phyloP scores from a whole-genome alignment of 2,113 vertebrate species.

The Alectura lathami region DNA sequence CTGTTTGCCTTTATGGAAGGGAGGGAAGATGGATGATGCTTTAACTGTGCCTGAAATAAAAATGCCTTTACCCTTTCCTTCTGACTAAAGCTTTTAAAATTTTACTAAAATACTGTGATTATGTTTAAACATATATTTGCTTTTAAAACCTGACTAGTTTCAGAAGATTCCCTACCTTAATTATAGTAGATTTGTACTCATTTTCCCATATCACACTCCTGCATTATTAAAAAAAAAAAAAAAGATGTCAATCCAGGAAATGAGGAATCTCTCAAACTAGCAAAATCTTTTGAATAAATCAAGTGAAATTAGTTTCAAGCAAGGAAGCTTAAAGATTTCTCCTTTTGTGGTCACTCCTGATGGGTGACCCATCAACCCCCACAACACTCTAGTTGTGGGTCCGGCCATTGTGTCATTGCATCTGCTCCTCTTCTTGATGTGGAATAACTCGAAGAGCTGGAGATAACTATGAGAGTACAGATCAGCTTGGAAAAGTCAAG shows the following conservation, averaged over 20 bases:
- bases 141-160: slow-evolving; percentile 16
- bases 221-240: background rate
- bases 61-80: background rate
- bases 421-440: background rate
- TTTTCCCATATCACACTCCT: background rate
- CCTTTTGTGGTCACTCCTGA: background rate
- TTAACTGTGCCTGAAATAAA: slow-evolving; percentile 24
- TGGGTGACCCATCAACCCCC: too few species aligned
- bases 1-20: slow-evolving; percentile 36
- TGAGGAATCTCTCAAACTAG: background rate
- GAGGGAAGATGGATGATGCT: slow-evolving; percentile 50
- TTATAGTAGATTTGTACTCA: background rate
- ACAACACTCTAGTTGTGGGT: background rate
- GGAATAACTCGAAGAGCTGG: background rate
- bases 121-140: slow-evolving; percentile 3
- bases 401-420: background rate
- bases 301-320: background rate
- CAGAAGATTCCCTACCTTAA: background rate
- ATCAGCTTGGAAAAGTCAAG: background rate
- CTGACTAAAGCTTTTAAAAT: slow-evolving; percentile 26
- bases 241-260: background rate
- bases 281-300: background rate
- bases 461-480: background rate
- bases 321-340: background rate
- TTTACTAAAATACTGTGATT: slow-evolving; percentile 34